phyloP scores from a whole-genome alignment of 1,140 invertebrate genomes.

The Solen grandis region DNA sequence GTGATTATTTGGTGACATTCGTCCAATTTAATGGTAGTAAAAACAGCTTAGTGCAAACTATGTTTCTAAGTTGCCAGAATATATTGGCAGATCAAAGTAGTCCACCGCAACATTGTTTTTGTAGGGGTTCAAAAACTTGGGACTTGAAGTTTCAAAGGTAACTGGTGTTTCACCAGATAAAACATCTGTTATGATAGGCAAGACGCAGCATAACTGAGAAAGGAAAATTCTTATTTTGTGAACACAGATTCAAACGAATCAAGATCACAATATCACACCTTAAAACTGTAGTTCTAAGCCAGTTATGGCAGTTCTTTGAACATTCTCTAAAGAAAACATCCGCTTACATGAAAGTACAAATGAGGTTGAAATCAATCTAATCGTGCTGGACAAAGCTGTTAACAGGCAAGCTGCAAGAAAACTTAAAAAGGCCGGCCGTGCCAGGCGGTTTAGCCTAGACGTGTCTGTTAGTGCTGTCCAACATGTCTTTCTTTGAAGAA shows the following conservation, averaged over 20 bases:
- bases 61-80: slow-evolving; percentile 1
- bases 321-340: slow-evolving; percentile 59
- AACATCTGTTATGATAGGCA: slow-evolving; percentile 34
- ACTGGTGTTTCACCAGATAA: slow-evolving; percentile 23
- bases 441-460: slow-evolving; percentile 54
- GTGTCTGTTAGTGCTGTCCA: slow-evolving; percentile 25
- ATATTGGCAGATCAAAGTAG: neutral
- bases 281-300: slow-evolving; percentile 44
- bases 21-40: slow-evolving; percentile 1
- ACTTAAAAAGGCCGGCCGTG: slow-evolving; percentile 55
- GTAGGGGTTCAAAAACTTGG: neutral
- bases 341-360: slow-evolving; percentile 23
- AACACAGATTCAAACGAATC: slow-evolving; percentile 48
- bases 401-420: slow-evolving; percentile 10
- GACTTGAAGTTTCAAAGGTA: neutral
- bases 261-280: slow-evolving; percentile 42
- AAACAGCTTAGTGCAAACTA: neutral
- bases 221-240: neutral
- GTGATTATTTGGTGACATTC: slow-evolving; percentile 16
- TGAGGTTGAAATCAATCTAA: slow-evolving; percentile 28
- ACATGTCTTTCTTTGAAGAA: too few relatives aligned
- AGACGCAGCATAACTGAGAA: slow-evolving; percentile 6
- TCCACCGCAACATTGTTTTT: neutral
- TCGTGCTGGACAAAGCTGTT: neutral
- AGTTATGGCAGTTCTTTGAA: slow-evolving; percentile 55